Evolutionary conservation across 2,113 vertebrate species (phyloP).

Genomic region (Terrapene triunguis): DNA sequence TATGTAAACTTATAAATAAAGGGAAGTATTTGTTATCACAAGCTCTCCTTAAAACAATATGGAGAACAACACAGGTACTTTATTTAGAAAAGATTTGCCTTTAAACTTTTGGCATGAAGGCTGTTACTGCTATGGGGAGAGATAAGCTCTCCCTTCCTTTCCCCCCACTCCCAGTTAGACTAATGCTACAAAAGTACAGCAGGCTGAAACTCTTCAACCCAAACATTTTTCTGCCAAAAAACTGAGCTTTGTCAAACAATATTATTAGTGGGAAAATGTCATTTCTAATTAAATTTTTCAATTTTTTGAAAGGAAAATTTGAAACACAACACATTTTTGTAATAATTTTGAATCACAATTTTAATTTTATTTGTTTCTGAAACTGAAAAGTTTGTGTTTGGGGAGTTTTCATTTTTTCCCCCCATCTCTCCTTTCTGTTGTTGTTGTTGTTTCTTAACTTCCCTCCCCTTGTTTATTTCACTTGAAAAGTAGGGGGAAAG

Average conservation of each 20-base stretch:
- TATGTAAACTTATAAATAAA: not conserved
- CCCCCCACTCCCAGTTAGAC: not conserved
- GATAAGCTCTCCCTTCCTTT: not conserved
- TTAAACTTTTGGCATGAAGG: not conserved
- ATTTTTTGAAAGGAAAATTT: not conserved
- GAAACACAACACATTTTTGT: not conserved
- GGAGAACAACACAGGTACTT: not conserved
- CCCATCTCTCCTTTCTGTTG: not conserved
- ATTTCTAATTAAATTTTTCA: not conserved
- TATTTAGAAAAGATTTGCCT: not conserved
- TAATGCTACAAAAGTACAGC: not conserved
- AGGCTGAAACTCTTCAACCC: not conserved
- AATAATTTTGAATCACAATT: not conserved
- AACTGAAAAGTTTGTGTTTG: not conserved
- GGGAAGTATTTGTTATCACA: not conserved
- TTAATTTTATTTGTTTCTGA: not conserved
- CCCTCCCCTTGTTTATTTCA: not conserved
- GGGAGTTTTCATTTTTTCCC: not conserved
- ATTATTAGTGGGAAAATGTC: not conserved
- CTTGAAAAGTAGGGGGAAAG: not conserved
- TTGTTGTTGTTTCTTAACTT: not conserved
- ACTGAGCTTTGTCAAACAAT: not conserved
- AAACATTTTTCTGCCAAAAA: not conserved
- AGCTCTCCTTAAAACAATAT: not conserved
- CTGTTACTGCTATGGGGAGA: not conserved